These are phyloP conservation scores for Cyclura pinguis DNA, from an alignment of 2,797 vertebrate species.

Conservation along the genomic window DNA sequence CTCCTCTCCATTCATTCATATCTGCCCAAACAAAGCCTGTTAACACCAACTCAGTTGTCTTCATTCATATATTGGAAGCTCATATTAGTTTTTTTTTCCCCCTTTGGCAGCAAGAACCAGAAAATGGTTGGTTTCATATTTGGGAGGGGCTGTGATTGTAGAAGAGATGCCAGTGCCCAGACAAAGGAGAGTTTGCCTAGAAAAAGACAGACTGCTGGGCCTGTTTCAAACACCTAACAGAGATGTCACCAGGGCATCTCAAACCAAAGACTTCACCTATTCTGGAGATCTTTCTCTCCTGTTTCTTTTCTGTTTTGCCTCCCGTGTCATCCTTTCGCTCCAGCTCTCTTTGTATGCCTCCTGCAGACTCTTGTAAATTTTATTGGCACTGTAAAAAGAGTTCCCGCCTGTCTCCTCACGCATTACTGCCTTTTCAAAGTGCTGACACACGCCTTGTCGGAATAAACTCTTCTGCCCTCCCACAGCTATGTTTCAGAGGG, in stretches of 20 bases:
- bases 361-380: neutral
- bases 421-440: slow-evolving; percentile 8
- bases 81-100: neutral
- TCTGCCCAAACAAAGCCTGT: neutral
- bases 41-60: neutral
- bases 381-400: neutral
- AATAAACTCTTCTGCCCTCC: slow-evolving; percentile 11
- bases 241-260: neutral
- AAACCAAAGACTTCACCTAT: neutral
- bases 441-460: neutral
- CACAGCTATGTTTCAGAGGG: neutral
- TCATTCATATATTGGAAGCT: neutral
- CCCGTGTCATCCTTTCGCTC: neutral
- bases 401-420: neutral
- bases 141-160: neutral
- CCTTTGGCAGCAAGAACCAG: neutral
- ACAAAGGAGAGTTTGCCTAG: too few species aligned
- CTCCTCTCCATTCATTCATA: neutral
- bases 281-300: neutral
- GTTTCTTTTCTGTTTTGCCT: neutral
- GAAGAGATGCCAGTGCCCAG: neutral
- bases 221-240: neutral
- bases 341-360: neutral
- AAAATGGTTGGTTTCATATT: neutral
- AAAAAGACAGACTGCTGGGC: neutral